Evolutionary conservation across 1,140 invertebrate genomes (phyloP), one percentile per base, ranked within the genome.

Genomic region (Thaumetopoea pityocampa): DNA sequence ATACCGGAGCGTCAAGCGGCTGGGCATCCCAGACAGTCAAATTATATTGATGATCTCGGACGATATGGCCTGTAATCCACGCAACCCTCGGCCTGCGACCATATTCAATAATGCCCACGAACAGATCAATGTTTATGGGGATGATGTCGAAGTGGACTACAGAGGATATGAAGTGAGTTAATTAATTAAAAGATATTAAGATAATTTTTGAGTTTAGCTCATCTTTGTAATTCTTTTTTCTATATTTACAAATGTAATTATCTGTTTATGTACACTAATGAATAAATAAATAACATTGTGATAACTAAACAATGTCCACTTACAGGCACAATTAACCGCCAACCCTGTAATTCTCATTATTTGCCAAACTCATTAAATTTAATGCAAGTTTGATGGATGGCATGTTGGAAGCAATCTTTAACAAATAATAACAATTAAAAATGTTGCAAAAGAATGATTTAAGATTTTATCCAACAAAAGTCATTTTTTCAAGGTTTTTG

Each of bases 131-230:
- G 97, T 99, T 1, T 99, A 99, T 85, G 97, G 97, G 26, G 96
- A 99, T 87, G 98, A 99, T 88, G 97, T 99, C 6, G 98, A 99
- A 89, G 98, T 99, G 0, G 98, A 99, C 80, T 99, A 99, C 74
- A 89, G 98, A 60, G 98, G 97, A 7, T 99, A 99, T 87, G 97
- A 99, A 85, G 95, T 95, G 71, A 70, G 51, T 47, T 53, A 24
- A 33, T n/a, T 46, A 26, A 19, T 47, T 20, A 2, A n/a, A n/a
- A n/a, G n/a, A n/a, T n/a, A n/a, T n/a, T n/a, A n/a, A n/a, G n/a
- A n/a, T n/a, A n/a, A n/a, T n/a, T n/a, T n/a, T n/a, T n/a, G n/a
- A n/a, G n/a, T n/a, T n/a, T n/a, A n/a, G n/a, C n/a, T n/a, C n/a
- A n/a, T n/a, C n/a, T n/a, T n/a, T n/a, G n/a, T n/a, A n/a, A n/a